Conservation (phyloP, 2,113 vertebrate species). For the Brachirus orientalis region DNA sequence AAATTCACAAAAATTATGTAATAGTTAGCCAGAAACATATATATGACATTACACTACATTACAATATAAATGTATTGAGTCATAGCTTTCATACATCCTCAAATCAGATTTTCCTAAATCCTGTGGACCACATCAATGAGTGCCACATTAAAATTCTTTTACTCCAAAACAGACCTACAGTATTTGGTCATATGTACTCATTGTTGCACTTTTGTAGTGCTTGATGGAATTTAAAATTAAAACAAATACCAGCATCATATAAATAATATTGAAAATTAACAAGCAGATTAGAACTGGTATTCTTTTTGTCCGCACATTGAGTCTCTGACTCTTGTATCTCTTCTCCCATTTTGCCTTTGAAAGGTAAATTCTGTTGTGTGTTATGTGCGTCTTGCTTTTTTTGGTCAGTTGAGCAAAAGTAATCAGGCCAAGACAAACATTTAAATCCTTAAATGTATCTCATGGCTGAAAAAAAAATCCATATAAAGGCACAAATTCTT, state of each 20-base stretch:
- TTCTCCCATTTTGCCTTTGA: constrained; percentile 39
- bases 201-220: too few species aligned
- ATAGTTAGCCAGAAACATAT: too few species aligned
- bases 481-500: constrained; percentile 8
- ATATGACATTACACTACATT: too few species aligned
- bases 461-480: constrained; percentile 17
- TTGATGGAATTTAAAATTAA: not conserved
- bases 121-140: too few species aligned
- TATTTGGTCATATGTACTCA: too few species aligned
- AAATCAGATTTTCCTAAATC: too few species aligned
- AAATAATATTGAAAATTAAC: constrained; percentile 27
- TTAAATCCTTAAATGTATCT: constrained; percentile 47
- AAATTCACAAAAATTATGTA: too few species aligned
- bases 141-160: too few species aligned
- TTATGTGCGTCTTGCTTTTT: constrained; percentile 72
- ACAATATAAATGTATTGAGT: too few species aligned
- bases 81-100: too few species aligned
- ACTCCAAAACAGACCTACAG: too few species aligned
- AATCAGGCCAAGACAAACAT: constrained; percentile 57
- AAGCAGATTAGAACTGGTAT: constrained; percentile 20
- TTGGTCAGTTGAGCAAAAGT: constrained; percentile 51
- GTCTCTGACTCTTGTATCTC: constrained; percentile 16
- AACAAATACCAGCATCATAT: constrained; percentile 18
- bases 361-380: constrained; percentile 73
- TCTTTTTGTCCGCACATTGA: constrained; percentile 5